Percentiles rank a stretch among this genome's conserved stretches.
These are phyloP conservation scores for Nasonia oneida DNA, from an alignment of 2,888 invertebrate genomes.

Conservation along the genomic window DNA sequence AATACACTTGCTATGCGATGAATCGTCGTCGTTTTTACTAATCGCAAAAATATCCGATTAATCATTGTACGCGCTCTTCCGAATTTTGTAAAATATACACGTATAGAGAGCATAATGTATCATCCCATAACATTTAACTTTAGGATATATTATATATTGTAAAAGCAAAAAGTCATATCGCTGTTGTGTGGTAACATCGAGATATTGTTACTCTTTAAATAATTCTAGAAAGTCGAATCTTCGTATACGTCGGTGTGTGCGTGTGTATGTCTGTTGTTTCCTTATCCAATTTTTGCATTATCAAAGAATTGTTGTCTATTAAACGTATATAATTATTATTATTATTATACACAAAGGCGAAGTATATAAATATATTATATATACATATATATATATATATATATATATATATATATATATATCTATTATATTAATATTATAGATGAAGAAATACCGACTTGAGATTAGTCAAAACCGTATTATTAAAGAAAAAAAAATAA, in stretches of 20 bases:
- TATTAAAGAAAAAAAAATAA: conserved; percentile 27
- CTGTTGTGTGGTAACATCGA: conserved; percentile 66
- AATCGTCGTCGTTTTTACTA: neutral
- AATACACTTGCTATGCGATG: neutral
- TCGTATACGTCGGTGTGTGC: conserved; percentile 62
- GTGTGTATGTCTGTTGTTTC: conserved; percentile 12
- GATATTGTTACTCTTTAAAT: conserved; percentile 65
- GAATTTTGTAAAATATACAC: conserved; percentile 51
- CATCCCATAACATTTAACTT: conserved; percentile 42
- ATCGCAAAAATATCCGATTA: neutral
- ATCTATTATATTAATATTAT: conserved; percentile 1
- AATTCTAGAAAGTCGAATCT: conserved; percentile 55
- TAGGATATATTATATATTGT: conserved; percentile 7
- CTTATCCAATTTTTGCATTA: conserved; percentile 58
- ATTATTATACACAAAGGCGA: conserved; percentile 15
- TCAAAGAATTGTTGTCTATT: conserved; percentile 65
- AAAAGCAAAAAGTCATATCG: conserved; percentile 64
- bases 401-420: no score
- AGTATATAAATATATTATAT: conserved; percentile 1
- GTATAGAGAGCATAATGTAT: conserved; percentile 5
- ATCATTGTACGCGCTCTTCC: conserved; percentile 48
- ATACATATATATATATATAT: neutral
- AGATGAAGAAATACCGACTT: conserved; percentile 45
- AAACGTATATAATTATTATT: conserved; percentile 59
- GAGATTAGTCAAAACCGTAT: conserved; percentile 60